Percentiles rank a stretch among this genome's conserved stretches.
These are phyloP conservation scores for Alectoris magna DNA, from an alignment of 2,797 vertebrate species.

Conservation along the genomic window DNA sequence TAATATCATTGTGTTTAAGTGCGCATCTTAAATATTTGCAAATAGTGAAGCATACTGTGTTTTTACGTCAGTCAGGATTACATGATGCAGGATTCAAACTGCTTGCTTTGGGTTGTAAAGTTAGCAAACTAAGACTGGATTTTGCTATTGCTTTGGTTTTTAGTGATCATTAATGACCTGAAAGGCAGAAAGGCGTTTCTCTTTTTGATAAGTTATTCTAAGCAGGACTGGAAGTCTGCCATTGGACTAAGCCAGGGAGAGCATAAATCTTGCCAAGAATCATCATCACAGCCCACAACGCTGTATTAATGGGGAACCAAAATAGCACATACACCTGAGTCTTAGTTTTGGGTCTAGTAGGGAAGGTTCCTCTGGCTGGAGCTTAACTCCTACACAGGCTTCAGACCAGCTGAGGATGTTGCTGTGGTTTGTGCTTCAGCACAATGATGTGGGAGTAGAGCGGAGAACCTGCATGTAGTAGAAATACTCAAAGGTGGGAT, in stretches of 20 bases:
- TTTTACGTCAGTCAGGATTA: background rate
- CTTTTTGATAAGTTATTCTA: background rate
- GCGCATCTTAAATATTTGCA: background rate
- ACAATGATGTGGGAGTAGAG: background rate
- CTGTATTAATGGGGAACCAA: background rate
- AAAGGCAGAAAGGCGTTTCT: background rate
- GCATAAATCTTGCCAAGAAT: background rate
- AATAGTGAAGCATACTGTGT: too few species aligned
- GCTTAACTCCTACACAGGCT: background rate
- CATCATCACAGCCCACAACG: fast-evolving
- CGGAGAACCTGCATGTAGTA: background rate
- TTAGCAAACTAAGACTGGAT: background rate
- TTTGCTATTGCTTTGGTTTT: background rate
- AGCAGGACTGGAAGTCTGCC: background rate
- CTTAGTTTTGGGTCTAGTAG: fast-evolving
- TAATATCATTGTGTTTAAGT: fast-evolving
- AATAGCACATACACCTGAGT: background rate
- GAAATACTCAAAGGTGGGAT: background rate
- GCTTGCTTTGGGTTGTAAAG: background rate
- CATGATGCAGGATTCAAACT: background rate
- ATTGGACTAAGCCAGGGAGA: background rate
- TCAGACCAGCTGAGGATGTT: background rate
- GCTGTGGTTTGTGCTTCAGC: background rate
- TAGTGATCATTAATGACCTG: background rate
- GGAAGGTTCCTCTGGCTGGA: background rate